Base-by-base conservation (phyloP, 1,140 invertebrate genomes). In the Cyclina sinensis region DNA sequence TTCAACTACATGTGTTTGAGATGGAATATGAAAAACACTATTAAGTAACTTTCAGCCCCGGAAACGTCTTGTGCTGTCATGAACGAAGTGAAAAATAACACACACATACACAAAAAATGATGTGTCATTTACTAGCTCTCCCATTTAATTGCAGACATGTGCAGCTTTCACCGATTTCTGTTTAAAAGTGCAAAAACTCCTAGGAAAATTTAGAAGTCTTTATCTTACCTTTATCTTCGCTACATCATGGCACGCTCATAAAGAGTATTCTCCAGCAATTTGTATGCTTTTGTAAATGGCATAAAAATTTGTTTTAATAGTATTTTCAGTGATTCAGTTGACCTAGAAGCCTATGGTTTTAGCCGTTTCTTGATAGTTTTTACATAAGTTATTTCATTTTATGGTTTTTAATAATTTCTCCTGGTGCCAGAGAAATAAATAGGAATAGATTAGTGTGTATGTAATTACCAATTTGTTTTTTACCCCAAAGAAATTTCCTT, bases 351-450 rank as follows among this genome's bases (percentile, higher is more conserved):
- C 37, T 21, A 9, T 18, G 16, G 27, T 70, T 70, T 70, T 37
- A 27, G 35, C 35, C 3, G 21, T 70, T 70, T 27, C 65, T 37
- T 35, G 65, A 70, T 70, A 2, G 32, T 70, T 70, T 35, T 70
- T 70, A 39, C 65, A 70, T 70, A 37, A 18, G 32, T 35, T 21
- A 70, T 37, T 37, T 70, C 16, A 70, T 35, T 70, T 70, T 70
- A 70, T 70, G 65, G 65, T 70, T 70, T 70, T 35, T 1, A 37
- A 21, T 70, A 70, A 70, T 70, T 70, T 70, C 65, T 27, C 65
- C n/a, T 37, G 65, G 65, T 70, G 65, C 65, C 65, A 70, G 65
- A 27, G 32, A 70, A 70, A 70, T 70, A 70, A 27, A 70, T 70
- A 70, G 65, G 14, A 70, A 70, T 18, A 70, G 65, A 70, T 70